Base-by-base conservation (phyloP, 2,797 vertebrate species). In the Siniperca obscura region DNA sequence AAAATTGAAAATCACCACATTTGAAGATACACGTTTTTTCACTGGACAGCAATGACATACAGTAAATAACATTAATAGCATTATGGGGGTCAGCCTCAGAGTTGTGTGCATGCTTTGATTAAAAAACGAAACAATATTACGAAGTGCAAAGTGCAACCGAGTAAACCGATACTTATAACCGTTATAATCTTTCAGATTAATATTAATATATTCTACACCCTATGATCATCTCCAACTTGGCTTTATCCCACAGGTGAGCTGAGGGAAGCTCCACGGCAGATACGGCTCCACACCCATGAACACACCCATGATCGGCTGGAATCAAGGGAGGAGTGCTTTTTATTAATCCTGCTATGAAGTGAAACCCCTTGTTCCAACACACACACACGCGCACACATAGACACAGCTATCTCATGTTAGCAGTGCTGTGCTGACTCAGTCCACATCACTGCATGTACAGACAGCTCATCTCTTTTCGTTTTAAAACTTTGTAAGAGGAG, bases 231-330 rank as follows among this genome's bases (percentile, higher is more conserved):
- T 73, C 10, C 6, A 38, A 30, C 76, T 75, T 79, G 60, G 40
- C 70, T 48, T 12, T 14, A n/a, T 42, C 52, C n/a, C 70, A 75
- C 71, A 50, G 75, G 50, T 52, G 25, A 80, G 66, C 14, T 12
- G 59, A 62, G 46, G 52, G 57, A 73, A 80, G 17, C 12, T 19
- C 65, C 46, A 30, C n/a, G 40, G 40, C 4, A 9, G 77, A 25
- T 19, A 21, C 25, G 34, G 25, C 42, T 67, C 84, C 86, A 85
- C 91, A 83, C 89, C 90, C 84, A 56, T 4, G 17, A 46, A 76
- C 87, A 91, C 84, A 76, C 88, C 81, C 72, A 42, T 1, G 5
- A 59, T 5, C 16, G n/a, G 30, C 55, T 65, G 70, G 53, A 55
- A 67, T 74, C 65, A 57, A 88, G 73, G 56, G 53, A 65, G 78